A percentile compares a stretch with the other conserved stretches of the same genome.
phyloP scores from a whole-genome alignment of 1,140 invertebrate genomes.

The Sitophilus oryzae region DNA sequence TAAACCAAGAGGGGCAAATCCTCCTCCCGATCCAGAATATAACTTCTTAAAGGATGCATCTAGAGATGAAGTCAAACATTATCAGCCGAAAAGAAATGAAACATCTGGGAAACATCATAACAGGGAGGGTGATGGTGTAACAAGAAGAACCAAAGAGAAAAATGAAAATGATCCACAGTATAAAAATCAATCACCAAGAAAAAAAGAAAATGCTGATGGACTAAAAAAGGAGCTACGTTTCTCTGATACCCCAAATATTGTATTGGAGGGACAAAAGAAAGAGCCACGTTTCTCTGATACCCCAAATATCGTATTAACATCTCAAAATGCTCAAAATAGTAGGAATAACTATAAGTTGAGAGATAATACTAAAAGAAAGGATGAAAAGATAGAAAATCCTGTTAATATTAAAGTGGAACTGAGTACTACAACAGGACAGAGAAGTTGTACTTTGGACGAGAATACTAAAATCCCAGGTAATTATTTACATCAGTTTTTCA shows the following conservation, averaged over 20 bases:
- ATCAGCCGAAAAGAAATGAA: not conserved
- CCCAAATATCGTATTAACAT: conserved; percentile 3
- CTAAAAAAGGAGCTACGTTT: conserved; percentile 19
- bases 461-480: conserved; percentile 22
- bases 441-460: conserved; percentile 27
- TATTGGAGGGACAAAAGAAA: conserved; percentile 1
- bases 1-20: not conserved
- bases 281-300: too few relatives aligned
- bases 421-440: conserved; percentile 25
- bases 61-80: conserved; percentile 6
- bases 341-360: conserved; percentile 1
- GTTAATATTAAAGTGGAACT: conserved; percentile 30
- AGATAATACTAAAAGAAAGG: conserved; percentile 1
- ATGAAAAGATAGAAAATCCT: conserved; percentile 23
- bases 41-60: conserved; percentile 27
- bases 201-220: not conserved
- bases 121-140: not conserved
- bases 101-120: not conserved
- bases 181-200: not conserved
- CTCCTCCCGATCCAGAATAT: conserved; percentile 27
- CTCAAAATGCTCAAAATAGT: not conserved
- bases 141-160: not conserved
- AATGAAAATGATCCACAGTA: conserved; percentile 1
- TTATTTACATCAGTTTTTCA: too few relatives aligned
- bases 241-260: not conserved